Conservation (phyloP, 2,797 vertebrate genomes). For the Alcedo atthis region DNA sequence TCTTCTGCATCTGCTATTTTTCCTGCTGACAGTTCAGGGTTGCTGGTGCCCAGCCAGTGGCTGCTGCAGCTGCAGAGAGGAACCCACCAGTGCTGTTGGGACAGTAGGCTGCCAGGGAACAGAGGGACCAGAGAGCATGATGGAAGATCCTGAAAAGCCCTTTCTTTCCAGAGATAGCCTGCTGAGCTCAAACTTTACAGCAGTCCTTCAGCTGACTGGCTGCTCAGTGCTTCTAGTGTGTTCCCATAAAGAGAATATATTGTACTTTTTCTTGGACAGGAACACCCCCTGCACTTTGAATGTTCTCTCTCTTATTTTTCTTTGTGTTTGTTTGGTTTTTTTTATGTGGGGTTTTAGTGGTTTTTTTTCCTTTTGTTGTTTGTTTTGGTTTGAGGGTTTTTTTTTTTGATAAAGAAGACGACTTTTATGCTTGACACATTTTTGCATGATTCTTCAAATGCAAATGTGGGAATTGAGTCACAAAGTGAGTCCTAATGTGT, state of each 20-base stretch:
- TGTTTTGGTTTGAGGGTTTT: too few relatives aligned
- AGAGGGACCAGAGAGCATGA: rapidly evolving
- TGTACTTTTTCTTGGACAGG: neutral
- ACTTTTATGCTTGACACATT: neutral
- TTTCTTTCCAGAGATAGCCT: neutral
- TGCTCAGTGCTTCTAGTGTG: neutral
- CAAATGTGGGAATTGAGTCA: neutral
- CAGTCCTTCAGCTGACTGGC: neutral
- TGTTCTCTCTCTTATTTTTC: too few relatives aligned
- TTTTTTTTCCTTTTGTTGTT: too few relatives aligned
- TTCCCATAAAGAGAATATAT: neutral
- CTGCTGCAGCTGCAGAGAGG: neutral
- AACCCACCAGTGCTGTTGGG: neutral
- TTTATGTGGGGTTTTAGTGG: too few relatives aligned
- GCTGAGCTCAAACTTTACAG: neutral
- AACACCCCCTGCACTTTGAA: neutral
- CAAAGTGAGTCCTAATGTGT: neutral
- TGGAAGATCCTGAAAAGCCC: rapidly evolving
- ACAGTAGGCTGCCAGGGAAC: neutral
- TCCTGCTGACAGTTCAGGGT: neutral
- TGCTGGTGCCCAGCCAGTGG: neutral
- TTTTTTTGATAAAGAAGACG: neutral
- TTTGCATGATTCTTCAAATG: neutral
- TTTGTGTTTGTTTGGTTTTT: neutral
- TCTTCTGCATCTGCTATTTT: neutral